phyloP scores from a whole-genome alignment of 2,888 invertebrate genomes.

The Drosophila nr. perissopoda region DNA sequence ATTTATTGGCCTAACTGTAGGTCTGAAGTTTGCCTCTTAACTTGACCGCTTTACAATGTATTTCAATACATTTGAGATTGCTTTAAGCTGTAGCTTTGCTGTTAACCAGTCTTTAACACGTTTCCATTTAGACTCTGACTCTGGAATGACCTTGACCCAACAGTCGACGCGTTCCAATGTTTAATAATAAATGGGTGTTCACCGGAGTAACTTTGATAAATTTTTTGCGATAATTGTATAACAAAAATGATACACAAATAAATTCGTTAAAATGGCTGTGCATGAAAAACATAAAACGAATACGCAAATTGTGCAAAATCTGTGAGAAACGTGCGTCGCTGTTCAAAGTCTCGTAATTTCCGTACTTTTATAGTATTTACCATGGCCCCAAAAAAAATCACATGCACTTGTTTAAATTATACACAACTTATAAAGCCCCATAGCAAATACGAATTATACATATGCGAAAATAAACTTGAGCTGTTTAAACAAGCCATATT shows the following conservation, averaged over 20 bases:
- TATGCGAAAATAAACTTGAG: slow-evolving; percentile 9
- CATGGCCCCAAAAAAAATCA: slow-evolving; percentile 64
- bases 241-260: slow-evolving; percentile 14
- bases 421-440: neutral
- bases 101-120: slow-evolving; percentile 60
- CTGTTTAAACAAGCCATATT: slow-evolving; percentile 3
- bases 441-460: slow-evolving; percentile 8
- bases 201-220: slow-evolving; percentile 31
- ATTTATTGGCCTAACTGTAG: neutral
- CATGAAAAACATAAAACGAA: slow-evolving; percentile 6
- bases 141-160: slow-evolving; percentile 60
- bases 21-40: neutral
- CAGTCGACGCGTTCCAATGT: slow-evolving; percentile 27
- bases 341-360: slow-evolving; percentile 54
- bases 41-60: neutral
- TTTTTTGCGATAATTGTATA: slow-evolving; percentile 35
- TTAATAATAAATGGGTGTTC: slow-evolving; percentile 51
- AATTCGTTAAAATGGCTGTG: slow-evolving; percentile 22
- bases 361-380: slow-evolving; percentile 59
- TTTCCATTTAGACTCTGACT: slow-evolving; percentile 28
- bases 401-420: slow-evolving; percentile 60
- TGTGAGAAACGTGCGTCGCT: slow-evolving; percentile 54
- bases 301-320: slow-evolving; percentile 26
- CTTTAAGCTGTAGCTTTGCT: slow-evolving; percentile 8
- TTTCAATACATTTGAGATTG: neutral